Percentiles rank a stretch among this genome's conserved stretches.
phyloP scores from a whole-genome alignment of 2,113 vertebrate species.

The Sceloporus tristichus region DNA sequence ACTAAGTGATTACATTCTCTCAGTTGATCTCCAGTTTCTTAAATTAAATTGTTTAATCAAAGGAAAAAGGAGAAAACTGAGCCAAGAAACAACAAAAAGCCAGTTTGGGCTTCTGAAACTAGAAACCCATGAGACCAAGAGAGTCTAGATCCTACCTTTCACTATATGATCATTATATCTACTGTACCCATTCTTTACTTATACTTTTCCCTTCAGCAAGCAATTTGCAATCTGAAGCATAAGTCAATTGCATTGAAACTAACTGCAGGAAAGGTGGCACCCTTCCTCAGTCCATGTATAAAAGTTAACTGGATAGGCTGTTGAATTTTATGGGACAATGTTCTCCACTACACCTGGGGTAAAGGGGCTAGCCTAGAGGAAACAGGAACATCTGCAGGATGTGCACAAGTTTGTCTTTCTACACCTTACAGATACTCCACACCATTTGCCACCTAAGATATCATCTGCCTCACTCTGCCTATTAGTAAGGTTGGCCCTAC shows the following conservation, averaged over 20 bases:
- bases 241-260: neutral
- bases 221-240: neutral
- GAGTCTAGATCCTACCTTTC: neutral
- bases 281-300: too few relatives aligned
- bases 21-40: neutral
- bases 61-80: constrained; percentile 5
- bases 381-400: too few relatives aligned
- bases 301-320: too few relatives aligned
- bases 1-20: constrained; percentile 9
- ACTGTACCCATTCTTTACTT: neutral
- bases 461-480: too few relatives aligned
- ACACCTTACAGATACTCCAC: too few relatives aligned
- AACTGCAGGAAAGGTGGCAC: neutral
- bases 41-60: neutral
- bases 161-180: neutral
- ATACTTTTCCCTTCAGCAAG: neutral
- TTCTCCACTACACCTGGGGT: too few relatives aligned
- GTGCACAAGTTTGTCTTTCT: too few relatives aligned
- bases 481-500: too few relatives aligned
- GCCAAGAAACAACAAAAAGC: constrained; percentile 20
- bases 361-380: too few relatives aligned
- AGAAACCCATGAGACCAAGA: neutral
- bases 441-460: too few relatives aligned
- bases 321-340: too few relatives aligned
- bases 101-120: constrained; percentile 16